Evolutionary conservation across 2,113 vertebrate genomes (phyloP), one percentile per base, ranked within the genome.

Genomic region (Oostethus manadensis): DNA sequence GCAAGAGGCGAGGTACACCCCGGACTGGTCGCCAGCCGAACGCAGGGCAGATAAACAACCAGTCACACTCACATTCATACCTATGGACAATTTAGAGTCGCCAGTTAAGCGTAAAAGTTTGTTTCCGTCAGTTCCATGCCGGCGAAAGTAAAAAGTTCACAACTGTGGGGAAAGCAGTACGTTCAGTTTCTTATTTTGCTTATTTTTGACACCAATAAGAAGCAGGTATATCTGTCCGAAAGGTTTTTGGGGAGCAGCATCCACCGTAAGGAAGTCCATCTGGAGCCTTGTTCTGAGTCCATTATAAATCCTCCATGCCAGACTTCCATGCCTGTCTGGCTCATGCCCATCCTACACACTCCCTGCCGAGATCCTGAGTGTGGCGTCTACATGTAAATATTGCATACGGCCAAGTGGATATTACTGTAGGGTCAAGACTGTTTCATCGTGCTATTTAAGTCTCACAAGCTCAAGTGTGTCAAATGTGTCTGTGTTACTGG

Each of bases 181-280:
- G 5, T 26, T n/a, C n/a, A n/a, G 23, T 33, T 33, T 33, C 5
- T 33, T 33, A 33, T 33, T 33, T 33, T 33, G 29, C 29, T 33
- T 33, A 33, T 7, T 7, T 33, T 46, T 60, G 60, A 78, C 60
- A n/a, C n/a, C n/a, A n/a, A n/a, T n/a, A 49, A 71, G 60, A 68
- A 48, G 70, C 57, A 58, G 44, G 11, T 62, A 74, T 50, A 47
- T 50, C 63, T 57, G 10, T 23, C 20, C 3, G 56, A 71, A 56
- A 65, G 78, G 66, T 58, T 29, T 58, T 23, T 21, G 51, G 56
- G 33, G 22, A 55, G 47, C 50, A 7, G 60, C 56, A 38, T 46
- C 67, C 56, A 38, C 48, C 67, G 78, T 71, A 72, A 67, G 60
- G 69, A 80, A 64, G 67, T 68, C 76, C 76, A 78, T 71, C 68